These are phyloP conservation scores for Ligdia adustata DNA, from an alignment of 2,888 invertebrate genomes.

Conservation along the genomic window DNA sequence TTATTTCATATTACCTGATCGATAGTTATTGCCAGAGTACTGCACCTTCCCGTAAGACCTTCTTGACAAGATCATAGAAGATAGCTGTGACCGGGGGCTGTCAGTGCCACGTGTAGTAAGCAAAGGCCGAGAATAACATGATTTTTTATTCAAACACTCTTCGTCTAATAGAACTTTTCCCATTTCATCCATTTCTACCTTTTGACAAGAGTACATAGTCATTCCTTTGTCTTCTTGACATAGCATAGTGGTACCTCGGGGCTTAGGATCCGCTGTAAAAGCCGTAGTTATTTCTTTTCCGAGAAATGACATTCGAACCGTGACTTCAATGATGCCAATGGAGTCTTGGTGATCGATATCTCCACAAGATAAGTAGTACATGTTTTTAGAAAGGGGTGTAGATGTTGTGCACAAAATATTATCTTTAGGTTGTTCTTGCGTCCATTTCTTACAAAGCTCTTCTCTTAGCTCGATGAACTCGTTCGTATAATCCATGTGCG, in stretches of 20 bases:
- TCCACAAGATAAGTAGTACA: conserved; percentile 69
- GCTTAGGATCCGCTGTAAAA: conserved; percentile 62
- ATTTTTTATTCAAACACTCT: conserved; percentile 56
- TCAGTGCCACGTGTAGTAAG: conserved; percentile 39
- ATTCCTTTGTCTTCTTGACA: conserved; percentile 72
- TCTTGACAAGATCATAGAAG: conserved; percentile 44
- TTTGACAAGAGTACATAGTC: conserved; percentile 74
- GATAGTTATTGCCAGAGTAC: conserved; percentile 30
- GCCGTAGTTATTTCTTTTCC: conserved; percentile 78
- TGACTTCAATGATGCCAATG: conserved; percentile 72
- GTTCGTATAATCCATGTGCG: conserved; percentile 66
- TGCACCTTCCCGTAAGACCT: conserved; percentile 39
- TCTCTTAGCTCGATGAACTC: conserved; percentile 64
- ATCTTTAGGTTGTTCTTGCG: conserved; percentile 65
- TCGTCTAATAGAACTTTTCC: conserved; percentile 75
- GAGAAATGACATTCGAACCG: conserved; percentile 73
- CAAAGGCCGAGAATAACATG: conserved; percentile 44
- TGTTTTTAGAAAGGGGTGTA: conserved; percentile 66
- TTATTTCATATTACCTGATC: conserved; percentile 51
- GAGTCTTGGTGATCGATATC: conserved; percentile 59
- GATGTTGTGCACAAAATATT: conserved; percentile 73
- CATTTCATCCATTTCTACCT: conserved; percentile 76
- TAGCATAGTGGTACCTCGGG: conserved; percentile 58
- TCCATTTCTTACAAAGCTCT: conserved; percentile 72
- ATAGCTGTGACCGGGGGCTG: conserved; percentile 45